phyloP scores from a whole-genome alignment of 2,888 invertebrate genomes.

The Rotaria sp. region DNA sequence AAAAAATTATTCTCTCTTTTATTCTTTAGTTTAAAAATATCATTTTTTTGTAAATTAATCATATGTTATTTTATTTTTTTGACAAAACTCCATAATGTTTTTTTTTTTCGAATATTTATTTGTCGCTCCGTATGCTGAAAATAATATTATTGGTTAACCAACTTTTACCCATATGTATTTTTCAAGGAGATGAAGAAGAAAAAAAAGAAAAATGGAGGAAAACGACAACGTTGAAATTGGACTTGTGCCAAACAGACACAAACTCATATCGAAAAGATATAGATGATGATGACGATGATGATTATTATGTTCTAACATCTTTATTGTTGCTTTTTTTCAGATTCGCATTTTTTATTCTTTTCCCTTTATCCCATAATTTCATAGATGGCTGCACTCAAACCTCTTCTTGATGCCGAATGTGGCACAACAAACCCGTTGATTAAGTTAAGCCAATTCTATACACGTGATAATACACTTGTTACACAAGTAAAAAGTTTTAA shows the following conservation, averaged over 20 bases:
- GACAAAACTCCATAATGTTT: neutral
- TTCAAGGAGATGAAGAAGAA: neutral
- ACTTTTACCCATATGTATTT: neutral
- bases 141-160: neutral
- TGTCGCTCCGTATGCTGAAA: neutral
- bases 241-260: neutral
- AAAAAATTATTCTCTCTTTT: neutral
- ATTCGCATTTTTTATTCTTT: slow-evolving; percentile 20
- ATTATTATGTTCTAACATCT: neutral
- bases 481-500: neutral
- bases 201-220: neutral
- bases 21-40: neutral
- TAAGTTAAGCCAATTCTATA: neutral
- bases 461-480: slow-evolving; percentile 10
- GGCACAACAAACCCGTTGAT: slow-evolving; percentile 1
- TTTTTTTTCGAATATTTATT: neutral
- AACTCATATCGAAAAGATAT: neutral
- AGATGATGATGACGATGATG: no score
- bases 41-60: neutral
- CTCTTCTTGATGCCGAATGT: neutral
- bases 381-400: slow-evolving; percentile 2
- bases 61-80: neutral
- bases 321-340: neutral
- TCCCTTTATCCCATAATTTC: neutral
- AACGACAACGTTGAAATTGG: slow-evolving; percentile 16